Base-by-base conservation (phyloP, 2,888 invertebrate genomes). In the Dryobotodes eremita region DNA sequence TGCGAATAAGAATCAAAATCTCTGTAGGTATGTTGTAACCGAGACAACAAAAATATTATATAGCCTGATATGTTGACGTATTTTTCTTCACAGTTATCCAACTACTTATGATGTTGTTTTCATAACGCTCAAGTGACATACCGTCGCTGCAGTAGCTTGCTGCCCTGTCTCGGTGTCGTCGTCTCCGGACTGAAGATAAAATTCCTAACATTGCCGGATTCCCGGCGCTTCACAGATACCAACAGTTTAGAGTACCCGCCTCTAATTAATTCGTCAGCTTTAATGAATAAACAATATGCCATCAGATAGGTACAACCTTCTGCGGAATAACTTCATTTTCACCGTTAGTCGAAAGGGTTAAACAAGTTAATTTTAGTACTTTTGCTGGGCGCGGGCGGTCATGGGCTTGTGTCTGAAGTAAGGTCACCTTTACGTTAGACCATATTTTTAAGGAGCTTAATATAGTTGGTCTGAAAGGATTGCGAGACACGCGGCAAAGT, bases 211-310 rank as follows among this genome's bases (percentile, higher is more conserved):
- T 80, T 71, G 50, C 75, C 70, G 74, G 71, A 77, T 71, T 79
- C 70, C 71, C 57, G 62, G 61, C 53, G 83, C 79, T 66, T 70
- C 59, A 61, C 72, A 70, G 71, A 82, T 78, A 79, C 79, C 80
- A 53, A 50, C 57, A 76, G 66, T 75, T 68, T 77, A 78, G 71
- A 79, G 80, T 76, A 78, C 82, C 75, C 79, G 77, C 53, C 72
- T 73, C 79, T 86, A 87, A 90, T 89, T 84, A 88, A 88, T 88
- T 88, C 82, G 83, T 87, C 86, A 88, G 86, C 84, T 85, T 85
- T 86, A 90, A 88, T 85, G 76, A 88, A 88, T 85, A 87, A 83
- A 87, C 89, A 89, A 89, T 84, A 84, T 76, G 70, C 68, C 70
- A 76, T 78, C 69, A 75, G 84, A 76, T 68, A 77, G 81, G 78